Base-by-base conservation (phyloP, 2,888 invertebrate species). In the Oscheius sp. region DNA sequence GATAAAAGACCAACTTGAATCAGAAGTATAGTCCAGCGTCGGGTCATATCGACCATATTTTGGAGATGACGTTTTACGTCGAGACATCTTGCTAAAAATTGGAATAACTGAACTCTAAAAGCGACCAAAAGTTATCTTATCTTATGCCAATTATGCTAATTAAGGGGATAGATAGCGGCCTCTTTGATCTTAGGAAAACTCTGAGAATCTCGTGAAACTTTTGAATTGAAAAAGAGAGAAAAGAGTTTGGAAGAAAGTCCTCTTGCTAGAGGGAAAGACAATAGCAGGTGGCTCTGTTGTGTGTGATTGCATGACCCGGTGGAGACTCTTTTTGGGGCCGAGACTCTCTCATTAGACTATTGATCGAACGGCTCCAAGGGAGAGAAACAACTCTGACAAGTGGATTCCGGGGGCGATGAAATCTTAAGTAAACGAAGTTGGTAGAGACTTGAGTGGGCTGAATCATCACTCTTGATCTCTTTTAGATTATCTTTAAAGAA, bases 251-350 rank as follows among this genome's bases (percentile, higher is more conserved):
- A 29, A 29, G 52, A 25, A 27, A 27, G 52, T 25, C n/a, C n/a
- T 17, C 23, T 52, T 20, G 15, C n/a, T 42, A 42, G 29, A 52
- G 27, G 27, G 15, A 8, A 34, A 20, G 34, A 55, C n/a, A 33
- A 55, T 55, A 34, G 37, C 55, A 55, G 55, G 55, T 55, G 55
- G 6, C 37, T 17, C n/a, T n/a, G 20, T 48, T 23, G 48, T 20
- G 48, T 48, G 48, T n/a, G 34, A 33, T 33, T 55, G 55, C 33
- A 34, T 55, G 55, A 55, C 55, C 55, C 55, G 34, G 48, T 48
- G 37, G 55, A 33, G 55, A 34, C 34, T 25, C 55, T 34, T 55
- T 55, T 55, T n/a, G 33, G 55, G 52, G 52, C 52, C n/a, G n/a
- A n/a, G 52, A 25, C 42, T 4, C 29, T 33, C 37, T 55, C 55